Evolutionary conservation across 2,797 vertebrate species (phyloP).

Genomic region (Falco berigora): DNA sequence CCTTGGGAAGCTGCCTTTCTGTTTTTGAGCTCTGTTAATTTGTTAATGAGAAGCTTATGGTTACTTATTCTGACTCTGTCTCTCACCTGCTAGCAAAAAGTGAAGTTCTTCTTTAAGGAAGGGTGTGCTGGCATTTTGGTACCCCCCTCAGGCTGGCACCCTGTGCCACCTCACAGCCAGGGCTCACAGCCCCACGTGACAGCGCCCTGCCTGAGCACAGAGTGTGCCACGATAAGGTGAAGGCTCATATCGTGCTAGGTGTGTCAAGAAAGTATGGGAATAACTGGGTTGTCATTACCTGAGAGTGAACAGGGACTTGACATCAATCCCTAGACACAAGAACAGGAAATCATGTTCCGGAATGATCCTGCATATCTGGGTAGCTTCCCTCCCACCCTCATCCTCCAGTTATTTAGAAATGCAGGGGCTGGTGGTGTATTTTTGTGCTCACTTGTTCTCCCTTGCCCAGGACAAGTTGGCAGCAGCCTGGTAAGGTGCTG

Average conservation of each 20-base stretch:
- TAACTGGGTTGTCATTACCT: background rate
- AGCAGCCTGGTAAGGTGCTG: background rate
- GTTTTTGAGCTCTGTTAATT: background rate
- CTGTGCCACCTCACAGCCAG: background rate
- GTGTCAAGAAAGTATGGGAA: background rate
- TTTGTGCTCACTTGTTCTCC: background rate
- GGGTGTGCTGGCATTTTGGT: background rate
- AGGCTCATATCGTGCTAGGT: background rate
- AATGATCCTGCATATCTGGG: background rate
- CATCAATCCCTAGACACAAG: background rate
- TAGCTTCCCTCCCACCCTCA: background rate
- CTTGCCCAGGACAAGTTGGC: background rate
- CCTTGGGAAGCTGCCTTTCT: background rate
- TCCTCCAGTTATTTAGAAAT: background rate
- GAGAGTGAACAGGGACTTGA: background rate
- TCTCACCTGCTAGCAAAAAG: background rate
- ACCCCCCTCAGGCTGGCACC: rapidly evolving
- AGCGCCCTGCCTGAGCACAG: background rate
- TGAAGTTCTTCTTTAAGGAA: background rate
- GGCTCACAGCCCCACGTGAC: background rate
- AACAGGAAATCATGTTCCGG: background rate
- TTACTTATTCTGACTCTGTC: background rate
- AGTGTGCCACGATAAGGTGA: rapidly evolving
- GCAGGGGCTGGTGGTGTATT: background rate
- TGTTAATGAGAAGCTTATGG: background rate